Percentiles rank a stretch among this genome's conserved stretches.
Conservation (phyloP, 2,888 invertebrate species). For the Ceratothoa steindachneri region DNA sequence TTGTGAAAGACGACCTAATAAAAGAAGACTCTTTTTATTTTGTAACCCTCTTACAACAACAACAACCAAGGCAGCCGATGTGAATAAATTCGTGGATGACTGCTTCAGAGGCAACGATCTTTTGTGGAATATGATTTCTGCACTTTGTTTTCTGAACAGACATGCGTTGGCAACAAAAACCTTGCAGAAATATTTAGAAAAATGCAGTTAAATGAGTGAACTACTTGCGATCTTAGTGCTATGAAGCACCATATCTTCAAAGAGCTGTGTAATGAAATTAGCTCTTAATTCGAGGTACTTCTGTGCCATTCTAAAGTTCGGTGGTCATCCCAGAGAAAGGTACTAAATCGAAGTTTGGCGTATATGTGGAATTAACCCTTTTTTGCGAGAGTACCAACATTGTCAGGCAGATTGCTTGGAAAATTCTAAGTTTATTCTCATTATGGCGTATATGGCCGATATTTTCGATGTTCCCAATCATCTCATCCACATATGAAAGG, state of each 20-base stretch:
- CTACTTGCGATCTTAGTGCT: constrained; percentile 29
- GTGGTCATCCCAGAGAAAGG: constrained; percentile 29
- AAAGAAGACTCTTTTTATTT: constrained; percentile 11
- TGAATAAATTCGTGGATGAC: constrained; percentile 15
- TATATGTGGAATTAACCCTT: constrained; percentile 29
- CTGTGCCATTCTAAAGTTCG: constrained; percentile 28
- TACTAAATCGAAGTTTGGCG: constrained; percentile 25
- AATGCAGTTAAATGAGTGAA: constrained; percentile 23
- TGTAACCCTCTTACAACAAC: constrained; percentile 1
- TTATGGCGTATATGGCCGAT: constrained; percentile 33
- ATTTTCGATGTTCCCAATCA: constrained; percentile 27
- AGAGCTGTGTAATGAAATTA: constrained; percentile 32
- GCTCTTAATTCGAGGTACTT: constrained; percentile 30
- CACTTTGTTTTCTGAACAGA: constrained; percentile 17
- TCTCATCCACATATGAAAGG: constrained; percentile 27
- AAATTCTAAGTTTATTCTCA: constrained; percentile 33
- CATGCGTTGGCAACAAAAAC: constrained; percentile 30
- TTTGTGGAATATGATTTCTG: too few relatives aligned
- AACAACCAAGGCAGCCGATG: constrained; percentile 9
- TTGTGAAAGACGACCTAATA: not conserved
- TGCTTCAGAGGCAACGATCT: constrained; percentile 1
- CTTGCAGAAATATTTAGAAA: constrained; percentile 33
- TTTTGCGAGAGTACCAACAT: constrained; percentile 30
- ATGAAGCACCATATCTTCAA: constrained; percentile 25
- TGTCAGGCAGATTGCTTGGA: constrained; percentile 40